phyloP scores from a whole-genome alignment of 2,797 vertebrate genomes.

The Pempheris klunzingeri region DNA sequence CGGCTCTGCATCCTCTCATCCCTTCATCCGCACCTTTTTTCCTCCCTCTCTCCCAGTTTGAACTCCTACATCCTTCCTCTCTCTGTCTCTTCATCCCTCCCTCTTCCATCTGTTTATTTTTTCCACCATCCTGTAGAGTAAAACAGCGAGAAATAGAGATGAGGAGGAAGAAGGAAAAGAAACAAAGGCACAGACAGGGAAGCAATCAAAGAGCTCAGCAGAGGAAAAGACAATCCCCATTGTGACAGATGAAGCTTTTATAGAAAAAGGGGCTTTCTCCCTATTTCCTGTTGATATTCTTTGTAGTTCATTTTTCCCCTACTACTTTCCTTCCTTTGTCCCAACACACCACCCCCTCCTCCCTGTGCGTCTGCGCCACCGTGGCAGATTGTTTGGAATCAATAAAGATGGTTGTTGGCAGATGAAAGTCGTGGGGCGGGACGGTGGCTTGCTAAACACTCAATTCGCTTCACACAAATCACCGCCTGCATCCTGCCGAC shows the following conservation, averaged over 20 bases:
- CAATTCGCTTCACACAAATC: slow-evolving; percentile 77
- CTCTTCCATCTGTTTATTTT: slow-evolving; percentile 81
- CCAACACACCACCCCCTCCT: slow-evolving; percentile 34
- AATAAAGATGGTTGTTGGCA: slow-evolving; percentile 79
- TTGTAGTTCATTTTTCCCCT: slow-evolving; percentile 61
- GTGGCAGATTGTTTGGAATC: slow-evolving; percentile 78
- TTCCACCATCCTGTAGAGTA: slow-evolving; percentile 67
- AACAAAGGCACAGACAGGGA: slow-evolving; percentile 55
- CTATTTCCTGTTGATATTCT: slow-evolving; percentile 74
- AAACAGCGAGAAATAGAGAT: slow-evolving; percentile 50
- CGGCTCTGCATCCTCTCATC: slow-evolving; percentile 65
- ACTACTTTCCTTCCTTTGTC: slow-evolving; percentile 34
- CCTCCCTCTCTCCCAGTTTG: slow-evolving; percentile 71
- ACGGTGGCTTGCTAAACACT: slow-evolving; percentile 70
- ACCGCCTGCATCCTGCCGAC: slow-evolving; percentile 55
- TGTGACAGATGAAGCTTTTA: slow-evolving; percentile 71
- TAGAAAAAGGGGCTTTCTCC: slow-evolving; percentile 55
- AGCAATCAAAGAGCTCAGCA: slow-evolving; percentile 68
- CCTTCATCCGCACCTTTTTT: slow-evolving; percentile 39
- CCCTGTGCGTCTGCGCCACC: slow-evolving; percentile 41
- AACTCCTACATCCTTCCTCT: slow-evolving; percentile 76
- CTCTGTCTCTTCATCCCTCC: slow-evolving; percentile 61
- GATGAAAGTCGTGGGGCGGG: slow-evolving; percentile 75
- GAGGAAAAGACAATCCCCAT: slow-evolving; percentile 63
- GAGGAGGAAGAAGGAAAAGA: slow-evolving; percentile 43